Evolutionary conservation across 2,888 invertebrate species (phyloP).

Genomic region (Eilema griseolum): DNA sequence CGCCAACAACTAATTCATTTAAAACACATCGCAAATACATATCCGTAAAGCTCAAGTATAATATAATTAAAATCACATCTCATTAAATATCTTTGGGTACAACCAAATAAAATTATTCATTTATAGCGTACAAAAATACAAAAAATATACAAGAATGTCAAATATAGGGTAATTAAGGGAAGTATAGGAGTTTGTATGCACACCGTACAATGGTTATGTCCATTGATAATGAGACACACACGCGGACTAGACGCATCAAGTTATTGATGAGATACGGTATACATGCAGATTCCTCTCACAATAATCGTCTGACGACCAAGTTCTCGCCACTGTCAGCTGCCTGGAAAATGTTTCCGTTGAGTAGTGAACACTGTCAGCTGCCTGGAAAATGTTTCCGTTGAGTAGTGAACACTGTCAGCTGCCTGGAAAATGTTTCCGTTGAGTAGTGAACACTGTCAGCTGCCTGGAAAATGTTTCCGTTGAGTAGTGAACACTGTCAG

Average conservation of each 20-base stretch:
- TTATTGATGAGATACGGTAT: slow-evolving; percentile 42
- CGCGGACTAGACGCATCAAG: slow-evolving; percentile 60
- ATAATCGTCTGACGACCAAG: slow-evolving; percentile 26
- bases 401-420: slow-evolving; percentile 38
- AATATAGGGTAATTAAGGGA: slow-evolving; percentile 57
- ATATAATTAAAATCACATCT: slow-evolving; percentile 84
- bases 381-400: slow-evolving; percentile 23
- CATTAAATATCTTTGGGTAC: slow-evolving; percentile 86
- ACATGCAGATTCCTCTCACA: slow-evolving; percentile 39
- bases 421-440: slow-evolving; percentile 23
- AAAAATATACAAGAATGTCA: slow-evolving; percentile 80
- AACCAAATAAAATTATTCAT: slow-evolving; percentile 81
- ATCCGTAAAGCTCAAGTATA: slow-evolving; percentile 83
- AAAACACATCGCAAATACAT: slow-evolving; percentile 77
- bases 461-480: slow-evolving; percentile 24
- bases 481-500: slow-evolving; percentile 35
- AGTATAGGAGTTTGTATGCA: slow-evolving; percentile 51
- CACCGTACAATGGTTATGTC: slow-evolving; percentile 42
- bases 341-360: slow-evolving; percentile 27
- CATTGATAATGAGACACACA: slow-evolving; percentile 48
- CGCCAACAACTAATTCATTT: slow-evolving; percentile 59
- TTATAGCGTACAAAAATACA: slow-evolving; percentile 84
- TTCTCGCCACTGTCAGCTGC: slow-evolving; percentile 39
- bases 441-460: slow-evolving; percentile 37
- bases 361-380: too few species aligned